phyloP scores from a whole-genome alignment of 1,140 invertebrate species.

The Neuroterus valhalla region DNA sequence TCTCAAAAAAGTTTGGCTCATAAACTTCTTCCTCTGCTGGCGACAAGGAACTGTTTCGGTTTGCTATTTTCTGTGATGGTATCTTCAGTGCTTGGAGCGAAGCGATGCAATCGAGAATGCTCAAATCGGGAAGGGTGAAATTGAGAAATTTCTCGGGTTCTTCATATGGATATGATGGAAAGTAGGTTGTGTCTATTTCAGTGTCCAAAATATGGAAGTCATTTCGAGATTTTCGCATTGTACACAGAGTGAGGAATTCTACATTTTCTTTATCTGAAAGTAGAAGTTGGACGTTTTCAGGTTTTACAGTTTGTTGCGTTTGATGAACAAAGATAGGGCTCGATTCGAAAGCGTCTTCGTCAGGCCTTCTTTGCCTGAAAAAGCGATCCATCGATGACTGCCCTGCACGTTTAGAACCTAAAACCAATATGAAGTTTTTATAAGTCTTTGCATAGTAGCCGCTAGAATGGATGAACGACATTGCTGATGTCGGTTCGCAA shows the following conservation, averaged over 20 bases:
- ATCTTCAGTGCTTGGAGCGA: neutral
- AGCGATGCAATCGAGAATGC: constrained; percentile 48
- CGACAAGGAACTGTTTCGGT: neutral
- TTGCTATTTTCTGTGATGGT: constrained; percentile 32
- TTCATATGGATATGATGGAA: constrained; percentile 38
- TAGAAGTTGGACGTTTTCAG: constrained; percentile 61
- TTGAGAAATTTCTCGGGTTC: constrained; percentile 49
- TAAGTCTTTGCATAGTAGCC: no score
- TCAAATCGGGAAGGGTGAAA: constrained; percentile 53
- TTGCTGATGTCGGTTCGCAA: no score
- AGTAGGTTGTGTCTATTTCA: constrained; percentile 50
- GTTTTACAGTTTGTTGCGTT: constrained; percentile 41
- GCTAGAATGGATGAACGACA: no score
- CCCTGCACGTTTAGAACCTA: constrained; percentile 33
- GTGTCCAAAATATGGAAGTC: constrained; percentile 35
- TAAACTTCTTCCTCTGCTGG: constrained; percentile 33
- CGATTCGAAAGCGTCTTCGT: constrained; percentile 26
- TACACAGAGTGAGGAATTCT: constrained; percentile 67
- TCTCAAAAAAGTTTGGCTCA: constrained; percentile 33
- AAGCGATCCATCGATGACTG: constrained; percentile 73
- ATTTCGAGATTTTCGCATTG: constrained; percentile 60
- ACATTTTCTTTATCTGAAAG: constrained; percentile 60
- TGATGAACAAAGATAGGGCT: neutral
- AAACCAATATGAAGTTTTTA: no score
- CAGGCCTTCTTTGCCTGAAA: constrained; percentile 51